Base-by-base conservation (phyloP, 1,140 invertebrate genomes). In the Stenopsyche tienmushanensis region DNA sequence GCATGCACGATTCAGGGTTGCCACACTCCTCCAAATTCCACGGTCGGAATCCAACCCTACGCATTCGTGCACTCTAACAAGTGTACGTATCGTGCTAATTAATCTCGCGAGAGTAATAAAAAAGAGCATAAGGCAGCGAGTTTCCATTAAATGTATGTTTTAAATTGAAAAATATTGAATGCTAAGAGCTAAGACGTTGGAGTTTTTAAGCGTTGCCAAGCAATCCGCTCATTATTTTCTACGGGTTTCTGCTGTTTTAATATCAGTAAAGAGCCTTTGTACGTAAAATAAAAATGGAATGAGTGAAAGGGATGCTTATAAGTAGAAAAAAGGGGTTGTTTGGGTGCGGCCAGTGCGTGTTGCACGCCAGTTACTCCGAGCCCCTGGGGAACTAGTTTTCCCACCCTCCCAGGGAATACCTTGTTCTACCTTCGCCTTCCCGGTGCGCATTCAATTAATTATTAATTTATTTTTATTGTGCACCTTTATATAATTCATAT, bases 261-360 rank as follows among this genome's bases (percentile, higher is more conserved):
- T 44, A 44, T 44, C 41, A 17, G 41, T 42, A 42, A 15, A 13
- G 41, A 15, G n/a, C 1, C 18, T 53, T n/a, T 53, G 23, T 25
- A 53, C 21, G 50, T 53, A 25, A 25, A 23, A 47, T 47, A 9
- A 13, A 8, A 13, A 13, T 39, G 29, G 13, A 39, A 47, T 15
- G 15, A 7, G 15, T 17, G 50, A 21, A 41, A 7, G 53, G 18
- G 26, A 8, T 10, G 57, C 47, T 53, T 18, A 9, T 18, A 18
- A 25, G 59, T 45, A n/a, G 44, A 9, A 23, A 18, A 50, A 10
- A 41, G 24, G 62, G 29, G 52, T 52, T 15, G 39, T 8, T 13
- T 42, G 62, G 50, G 62, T 29, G 50, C 52, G 41, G 62, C 39
- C 34, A 17, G 55, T 65, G 64, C 64, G 64, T 65, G 64, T 26